These are phyloP conservation scores for Mesembrinibis cayennensis DNA, from an alignment of 2,113 vertebrate species.

Conservation along the genomic window DNA sequence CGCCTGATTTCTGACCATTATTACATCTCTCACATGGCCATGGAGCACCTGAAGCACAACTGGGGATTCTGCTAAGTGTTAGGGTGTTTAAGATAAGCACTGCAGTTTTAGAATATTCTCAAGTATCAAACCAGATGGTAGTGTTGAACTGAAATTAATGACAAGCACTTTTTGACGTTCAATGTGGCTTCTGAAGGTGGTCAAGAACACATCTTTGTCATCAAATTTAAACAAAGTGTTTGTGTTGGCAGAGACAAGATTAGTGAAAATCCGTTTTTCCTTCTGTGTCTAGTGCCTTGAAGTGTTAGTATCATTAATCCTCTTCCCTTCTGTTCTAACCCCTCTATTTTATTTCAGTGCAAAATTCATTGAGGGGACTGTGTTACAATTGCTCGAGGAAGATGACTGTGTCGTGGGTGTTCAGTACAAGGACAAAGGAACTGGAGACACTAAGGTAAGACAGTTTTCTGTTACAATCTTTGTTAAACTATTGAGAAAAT, in stretches of 20 bases:
- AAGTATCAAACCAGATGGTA: not conserved
- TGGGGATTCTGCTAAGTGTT: not conserved
- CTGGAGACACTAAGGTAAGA: constrained; percentile 85
- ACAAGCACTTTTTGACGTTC: not conserved
- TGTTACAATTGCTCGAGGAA: constrained; percentile 85
- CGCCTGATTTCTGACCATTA: not conserved
- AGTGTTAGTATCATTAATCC: not conserved
- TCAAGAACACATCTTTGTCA: not conserved
- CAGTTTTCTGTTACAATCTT: not conserved
- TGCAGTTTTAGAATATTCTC: not conserved
- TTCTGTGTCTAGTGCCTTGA: not conserved
- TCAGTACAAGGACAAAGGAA: constrained; percentile 90
- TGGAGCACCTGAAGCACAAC: not conserved
- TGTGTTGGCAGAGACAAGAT: not conserved
- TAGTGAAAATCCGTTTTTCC: not conserved
- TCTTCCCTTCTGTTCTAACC: not conserved
- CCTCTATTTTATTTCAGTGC: constrained; percentile 73
- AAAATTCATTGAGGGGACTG: constrained; percentile 89
- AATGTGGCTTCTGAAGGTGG: not conserved
- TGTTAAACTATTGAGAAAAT: not conserved
- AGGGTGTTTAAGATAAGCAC: not conserved
- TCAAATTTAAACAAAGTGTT: not conserved
- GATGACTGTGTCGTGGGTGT: constrained; percentile 83
- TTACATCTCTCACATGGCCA: not conserved
- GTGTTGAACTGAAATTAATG: not conserved